Evolutionary conservation across 2,888 invertebrate species (phyloP).

Genomic region (Melieria picta): DNA sequence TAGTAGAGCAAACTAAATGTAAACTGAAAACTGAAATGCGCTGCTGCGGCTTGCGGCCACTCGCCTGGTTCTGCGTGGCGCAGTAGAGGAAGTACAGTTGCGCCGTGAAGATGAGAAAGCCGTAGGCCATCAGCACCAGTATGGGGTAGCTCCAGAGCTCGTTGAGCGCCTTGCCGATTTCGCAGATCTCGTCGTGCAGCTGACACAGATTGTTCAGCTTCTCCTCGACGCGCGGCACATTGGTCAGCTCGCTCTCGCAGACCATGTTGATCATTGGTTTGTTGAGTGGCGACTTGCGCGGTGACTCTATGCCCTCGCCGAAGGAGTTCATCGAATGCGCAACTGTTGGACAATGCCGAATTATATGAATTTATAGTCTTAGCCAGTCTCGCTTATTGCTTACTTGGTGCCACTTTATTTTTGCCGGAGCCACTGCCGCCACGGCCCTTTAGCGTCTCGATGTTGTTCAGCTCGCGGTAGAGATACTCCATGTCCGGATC

Average conservation of each 20-base stretch:
- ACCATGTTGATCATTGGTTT: constrained; percentile 43
- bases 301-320: constrained; percentile 48
- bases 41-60: not conserved
- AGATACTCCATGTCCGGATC: constrained; percentile 49
- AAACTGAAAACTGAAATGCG: not conserved
- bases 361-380: not conserved
- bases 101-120: constrained; percentile 65
- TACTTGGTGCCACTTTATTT: constrained; percentile 53
- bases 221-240: constrained; percentile 59
- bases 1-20: not conserved
- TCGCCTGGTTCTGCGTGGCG: constrained; percentile 60
- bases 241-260: constrained; percentile 56
- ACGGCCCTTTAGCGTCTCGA: constrained; percentile 40
- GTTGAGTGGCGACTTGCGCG: constrained; percentile 34
- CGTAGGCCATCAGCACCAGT: constrained; percentile 64
- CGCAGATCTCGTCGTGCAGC: constrained; percentile 65
- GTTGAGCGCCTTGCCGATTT: constrained; percentile 63
- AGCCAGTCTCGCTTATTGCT: constrained; percentile 27
- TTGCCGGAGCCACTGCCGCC: constrained; percentile 44
- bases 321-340: constrained; percentile 53
- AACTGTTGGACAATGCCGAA: constrained; percentile 38
- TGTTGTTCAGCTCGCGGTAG: constrained; percentile 51
- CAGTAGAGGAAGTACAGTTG: constrained; percentile 66
- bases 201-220: constrained; percentile 64
- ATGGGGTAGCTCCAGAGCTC: constrained; percentile 65